Evolutionary conservation across 2,797 vertebrate species (phyloP).

Genomic region (Muscicapa striata): DNA sequence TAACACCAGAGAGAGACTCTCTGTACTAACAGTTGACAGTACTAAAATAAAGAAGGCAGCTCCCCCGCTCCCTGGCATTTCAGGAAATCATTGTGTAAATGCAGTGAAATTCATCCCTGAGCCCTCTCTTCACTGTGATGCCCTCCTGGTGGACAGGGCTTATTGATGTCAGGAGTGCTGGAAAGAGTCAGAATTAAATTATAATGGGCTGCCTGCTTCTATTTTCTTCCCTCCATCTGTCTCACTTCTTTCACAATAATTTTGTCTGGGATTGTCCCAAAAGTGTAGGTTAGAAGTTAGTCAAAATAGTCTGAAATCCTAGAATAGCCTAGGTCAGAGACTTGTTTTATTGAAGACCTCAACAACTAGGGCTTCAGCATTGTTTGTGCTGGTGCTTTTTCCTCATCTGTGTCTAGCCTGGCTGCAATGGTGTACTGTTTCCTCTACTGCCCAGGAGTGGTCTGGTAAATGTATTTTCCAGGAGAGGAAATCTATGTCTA

Average conservation of each 20-base stretch:
- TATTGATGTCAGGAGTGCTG: neutral
- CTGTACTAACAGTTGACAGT: slow-evolving; percentile 32
- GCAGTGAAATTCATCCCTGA: neutral
- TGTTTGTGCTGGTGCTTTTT: neutral
- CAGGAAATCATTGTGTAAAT: neutral
- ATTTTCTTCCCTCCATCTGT: slow-evolving; percentile 31
- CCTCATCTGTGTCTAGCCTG: neutral
- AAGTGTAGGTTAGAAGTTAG: slow-evolving; percentile 13
- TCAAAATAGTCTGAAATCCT: slow-evolving; percentile 34
- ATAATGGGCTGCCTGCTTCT: neutral
- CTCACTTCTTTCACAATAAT: slow-evolving; percentile 17
- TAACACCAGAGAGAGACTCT: slow-evolving; percentile 31
- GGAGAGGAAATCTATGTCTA: neutral
- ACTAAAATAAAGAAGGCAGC: slow-evolving; percentile 44
- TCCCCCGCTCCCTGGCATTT: neutral
- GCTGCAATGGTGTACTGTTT: neutral
- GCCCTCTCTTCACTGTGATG: rapidly evolving
- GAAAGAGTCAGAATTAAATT: neutral
- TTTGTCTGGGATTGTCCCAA: slow-evolving; percentile 12
- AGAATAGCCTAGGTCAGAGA: neutral
- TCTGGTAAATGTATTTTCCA: neutral
- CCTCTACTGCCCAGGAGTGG: neutral
- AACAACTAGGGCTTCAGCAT: neutral
- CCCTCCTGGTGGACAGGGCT: neutral
- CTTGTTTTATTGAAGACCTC: neutral